A percentile compares a stretch with the other conserved stretches of the same genome.
These are phyloP conservation scores for Hirtodrosophila alboralis DNA, from an alignment of 2,888 invertebrate genomes.

Conservation along the genomic window DNA sequence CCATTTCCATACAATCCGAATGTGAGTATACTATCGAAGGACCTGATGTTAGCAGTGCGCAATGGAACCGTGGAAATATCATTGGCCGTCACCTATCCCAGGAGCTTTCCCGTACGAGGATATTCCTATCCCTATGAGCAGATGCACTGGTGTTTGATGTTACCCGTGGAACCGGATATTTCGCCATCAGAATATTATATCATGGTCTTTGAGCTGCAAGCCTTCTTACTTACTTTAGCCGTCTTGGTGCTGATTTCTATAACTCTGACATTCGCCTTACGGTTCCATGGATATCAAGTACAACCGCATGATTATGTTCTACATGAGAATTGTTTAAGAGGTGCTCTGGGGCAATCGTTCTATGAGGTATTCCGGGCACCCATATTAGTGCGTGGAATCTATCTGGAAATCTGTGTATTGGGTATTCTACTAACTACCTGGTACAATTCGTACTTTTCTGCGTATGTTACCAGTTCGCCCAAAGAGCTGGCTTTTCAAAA, in stretches of 20 bases:
- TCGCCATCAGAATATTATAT: conserved; percentile 70
- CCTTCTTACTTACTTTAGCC: conserved; percentile 59
- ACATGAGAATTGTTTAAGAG: conserved; percentile 78
- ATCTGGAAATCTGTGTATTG: conserved; percentile 74
- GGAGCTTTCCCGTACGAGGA: conserved; percentile 36
- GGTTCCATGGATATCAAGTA: conserved; percentile 51
- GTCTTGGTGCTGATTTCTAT: conserved; percentile 60
- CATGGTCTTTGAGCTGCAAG: conserved; percentile 65
- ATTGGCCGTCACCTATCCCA: conserved; percentile 52
- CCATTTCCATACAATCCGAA: conserved; percentile 42
- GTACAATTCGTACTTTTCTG: conserved; percentile 79
- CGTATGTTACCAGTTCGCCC: conserved; percentile 77
- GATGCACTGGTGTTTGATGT: conserved; percentile 71
- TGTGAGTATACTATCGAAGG: conserved; percentile 39
- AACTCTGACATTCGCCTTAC: conserved; percentile 60
- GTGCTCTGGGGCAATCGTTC: conserved; percentile 77
- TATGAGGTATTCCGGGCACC: conserved; percentile 65
- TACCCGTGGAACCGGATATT: conserved; percentile 76
- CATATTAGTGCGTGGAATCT: conserved; percentile 64
- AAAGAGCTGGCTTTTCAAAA: conserved; percentile 55
- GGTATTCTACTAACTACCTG: conserved; percentile 79
- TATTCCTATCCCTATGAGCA: conserved; percentile 74
- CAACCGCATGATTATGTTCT: conserved; percentile 60
- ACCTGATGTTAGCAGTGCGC: conserved; percentile 58
- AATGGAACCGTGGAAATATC: conserved; percentile 74